Conservation (phyloP, 2,888 invertebrate genomes). For the Tipula unca region DNA sequence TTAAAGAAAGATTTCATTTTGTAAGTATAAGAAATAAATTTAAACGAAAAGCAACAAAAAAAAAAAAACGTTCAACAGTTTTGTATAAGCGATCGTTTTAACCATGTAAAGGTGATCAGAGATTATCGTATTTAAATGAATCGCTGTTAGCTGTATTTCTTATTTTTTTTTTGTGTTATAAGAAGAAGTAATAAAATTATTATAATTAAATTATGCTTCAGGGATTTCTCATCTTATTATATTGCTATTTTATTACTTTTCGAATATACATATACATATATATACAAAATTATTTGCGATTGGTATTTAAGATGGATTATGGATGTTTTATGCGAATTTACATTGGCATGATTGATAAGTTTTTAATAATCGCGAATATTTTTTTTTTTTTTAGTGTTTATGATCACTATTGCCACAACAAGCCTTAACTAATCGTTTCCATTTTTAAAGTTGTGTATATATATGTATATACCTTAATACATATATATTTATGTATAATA, state of each 20-base stretch:
- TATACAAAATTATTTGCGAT: not conserved
- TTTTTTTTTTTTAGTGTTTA: not conserved
- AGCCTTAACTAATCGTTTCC: not conserved
- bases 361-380: not conserved
- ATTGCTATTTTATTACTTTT: not conserved
- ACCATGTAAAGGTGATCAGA: conserved; percentile 14
- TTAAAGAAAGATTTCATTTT: not conserved
- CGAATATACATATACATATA: not conserved
- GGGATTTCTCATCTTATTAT: conserved; percentile 1
- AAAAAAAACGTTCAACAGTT: not conserved
- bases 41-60: not conserved
- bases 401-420: not conserved
- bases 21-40: not conserved
- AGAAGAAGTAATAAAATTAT: not conserved
- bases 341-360: not conserved
- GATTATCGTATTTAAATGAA: conserved; percentile 4
- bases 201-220: conserved; percentile 14
- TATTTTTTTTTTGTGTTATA: not conserved
- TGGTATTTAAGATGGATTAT: conserved; percentile 8
- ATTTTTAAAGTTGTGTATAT: too few species aligned
- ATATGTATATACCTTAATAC: too few species aligned
- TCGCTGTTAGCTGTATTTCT: not conserved
- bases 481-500: too few species aligned
- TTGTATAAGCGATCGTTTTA: conserved; percentile 14
- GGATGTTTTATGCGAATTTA: not conserved